Evolutionary conservation across 2,888 invertebrate species (phyloP).

Genomic region (Acrobasis repandana): DNA sequence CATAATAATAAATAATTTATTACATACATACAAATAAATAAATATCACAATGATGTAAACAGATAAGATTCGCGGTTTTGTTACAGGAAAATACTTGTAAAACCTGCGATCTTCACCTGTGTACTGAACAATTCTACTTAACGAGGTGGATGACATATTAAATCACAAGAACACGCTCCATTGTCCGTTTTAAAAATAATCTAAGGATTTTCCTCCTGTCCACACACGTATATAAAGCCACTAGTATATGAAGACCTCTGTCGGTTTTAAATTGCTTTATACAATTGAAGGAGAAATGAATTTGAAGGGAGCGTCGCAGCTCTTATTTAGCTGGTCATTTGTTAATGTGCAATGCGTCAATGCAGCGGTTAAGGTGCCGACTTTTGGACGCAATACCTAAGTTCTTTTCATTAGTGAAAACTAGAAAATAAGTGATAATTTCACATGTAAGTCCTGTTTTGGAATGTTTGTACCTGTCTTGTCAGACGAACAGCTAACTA

Average conservation of each 20-base stretch:
- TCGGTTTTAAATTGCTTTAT: not conserved
- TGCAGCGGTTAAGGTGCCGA: not conserved
- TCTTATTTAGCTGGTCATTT: not conserved
- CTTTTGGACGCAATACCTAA: not conserved
- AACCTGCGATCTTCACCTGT: not conserved
- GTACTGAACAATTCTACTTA: not conserved
- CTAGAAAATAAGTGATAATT: no score
- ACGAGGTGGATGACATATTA: not conserved
- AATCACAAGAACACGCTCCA: not conserved
- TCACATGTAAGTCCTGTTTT: no score
- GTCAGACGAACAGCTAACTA: no score
- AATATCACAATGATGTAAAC: no score
- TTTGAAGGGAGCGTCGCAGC: not conserved
- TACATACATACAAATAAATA: no score
- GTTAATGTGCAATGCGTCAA: constrained; percentile 1
- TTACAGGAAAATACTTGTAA: not conserved
- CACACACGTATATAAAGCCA: not conserved
- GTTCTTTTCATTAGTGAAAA: not conserved
- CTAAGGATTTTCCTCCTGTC: constrained; percentile 1
- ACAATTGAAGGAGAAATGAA: not conserved
- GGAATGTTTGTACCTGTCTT: no score
- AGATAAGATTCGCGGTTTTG: no score
- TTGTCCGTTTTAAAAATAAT: constrained; percentile 9
- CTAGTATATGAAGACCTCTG: constrained; percentile 3
- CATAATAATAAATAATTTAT: no score